Base-by-base conservation (phyloP, 2,113 vertebrate genomes). In the Rhagologus leucostigma region DNA sequence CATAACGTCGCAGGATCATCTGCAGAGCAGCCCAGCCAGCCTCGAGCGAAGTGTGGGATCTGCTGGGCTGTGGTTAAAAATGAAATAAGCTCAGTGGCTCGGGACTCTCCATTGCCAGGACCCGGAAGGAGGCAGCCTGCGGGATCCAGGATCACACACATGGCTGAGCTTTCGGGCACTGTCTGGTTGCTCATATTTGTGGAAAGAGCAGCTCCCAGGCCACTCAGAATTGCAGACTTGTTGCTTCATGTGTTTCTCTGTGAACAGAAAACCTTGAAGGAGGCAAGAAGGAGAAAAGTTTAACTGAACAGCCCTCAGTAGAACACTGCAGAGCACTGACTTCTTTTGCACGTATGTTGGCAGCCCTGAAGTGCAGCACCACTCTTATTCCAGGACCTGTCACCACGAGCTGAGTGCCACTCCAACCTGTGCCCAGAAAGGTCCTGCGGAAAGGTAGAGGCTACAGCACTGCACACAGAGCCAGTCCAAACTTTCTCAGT, bases 1-100 rank as follows among this genome's bases (percentile, higher is more conserved):
- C 97, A 97, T 11, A 96, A 92, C 96, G 88, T 39, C 1, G 16
- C 92, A 96, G 81, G 89, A 96, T 96, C 97, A 95, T 88, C 95
- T 63, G 89, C 87, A 92, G 93, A 96, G 84, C 89, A 93, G 93
- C 95, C 76, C 73, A 63, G 93, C 11, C 89, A 80, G 93, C 94
- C 93, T 27, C 1, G 0, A 87, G 95, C 96, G 26, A 42, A 77
- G 85, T 7, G 47, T 42, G 65, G 94, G 82, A 89, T 88, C 95
- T 86, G 74, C 87, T 92, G 64, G 74, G 50, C n/a, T 87, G 70
- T 41, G 80, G 7, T 57, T 50, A 50, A 75, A 84, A 46, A 23
- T 9, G 16, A 75, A 81, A 75, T 5, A 9, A 77, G 39, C 57
- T 67, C 64, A 13, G 71, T 8, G 37, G 46, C 79, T 57, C 3